phyloP scores from a whole-genome alignment of 1,140 invertebrate species.

The Drosophila navojoa region DNA sequence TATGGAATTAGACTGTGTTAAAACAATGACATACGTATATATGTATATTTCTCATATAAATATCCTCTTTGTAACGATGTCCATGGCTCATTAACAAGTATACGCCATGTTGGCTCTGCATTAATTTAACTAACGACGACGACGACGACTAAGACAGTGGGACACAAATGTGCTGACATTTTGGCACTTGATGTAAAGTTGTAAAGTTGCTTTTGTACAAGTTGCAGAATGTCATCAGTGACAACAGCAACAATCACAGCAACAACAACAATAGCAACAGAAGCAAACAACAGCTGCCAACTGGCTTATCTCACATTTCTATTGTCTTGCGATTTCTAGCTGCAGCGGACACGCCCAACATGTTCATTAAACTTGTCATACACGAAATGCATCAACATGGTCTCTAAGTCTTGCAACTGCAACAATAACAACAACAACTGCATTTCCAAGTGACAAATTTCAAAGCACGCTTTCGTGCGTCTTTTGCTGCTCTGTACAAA shows the following conservation, averaged over 20 bases:
- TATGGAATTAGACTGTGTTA: background rate
- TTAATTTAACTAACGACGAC: conserved; percentile 53
- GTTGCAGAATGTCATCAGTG: conserved; percentile 49
- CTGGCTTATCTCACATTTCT: conserved; percentile 35
- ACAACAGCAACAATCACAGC: conserved; percentile 21
- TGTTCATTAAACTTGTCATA: conserved; percentile 73
- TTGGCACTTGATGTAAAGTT: conserved; percentile 65
- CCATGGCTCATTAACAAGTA: conserved; percentile 78
- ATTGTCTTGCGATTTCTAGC: conserved; percentile 20
- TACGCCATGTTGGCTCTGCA: conserved; percentile 74
- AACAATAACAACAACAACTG: conserved; percentile 11
- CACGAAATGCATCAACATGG: conserved; percentile 65
- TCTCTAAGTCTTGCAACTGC: conserved; percentile 10
- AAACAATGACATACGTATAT: too few relatives aligned
- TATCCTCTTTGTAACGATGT: too few relatives aligned
- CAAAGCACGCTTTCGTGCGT: conserved; percentile 56
- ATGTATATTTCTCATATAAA: too few relatives aligned
- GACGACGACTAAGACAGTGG: conserved; percentile 45
- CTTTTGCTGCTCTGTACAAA: conserved; percentile 18
- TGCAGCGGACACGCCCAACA: conserved; percentile 39
- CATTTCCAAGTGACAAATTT: conserved; percentile 49
- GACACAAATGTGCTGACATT: conserved; percentile 78
- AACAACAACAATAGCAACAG: background rate
- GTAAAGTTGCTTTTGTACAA: conserved; percentile 48
- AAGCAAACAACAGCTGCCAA: background rate